phyloP scores from a whole-genome alignment of 1,140 invertebrate species.

The Grapholita molesta region DNA sequence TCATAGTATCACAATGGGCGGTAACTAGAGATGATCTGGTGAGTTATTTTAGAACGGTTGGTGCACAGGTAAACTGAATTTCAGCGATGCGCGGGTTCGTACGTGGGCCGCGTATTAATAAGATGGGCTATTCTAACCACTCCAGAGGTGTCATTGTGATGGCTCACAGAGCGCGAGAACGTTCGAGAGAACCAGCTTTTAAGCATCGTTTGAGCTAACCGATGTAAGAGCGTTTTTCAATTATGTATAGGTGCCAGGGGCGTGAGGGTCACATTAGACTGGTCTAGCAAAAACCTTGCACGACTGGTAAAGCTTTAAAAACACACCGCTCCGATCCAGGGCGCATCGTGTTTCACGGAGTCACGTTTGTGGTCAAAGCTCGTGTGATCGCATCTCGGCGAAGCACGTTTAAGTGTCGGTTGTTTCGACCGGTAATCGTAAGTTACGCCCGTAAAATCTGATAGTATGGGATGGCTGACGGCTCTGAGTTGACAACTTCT shows the following conservation, averaged over 20 bases:
- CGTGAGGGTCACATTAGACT: neutral
- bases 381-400: neutral
- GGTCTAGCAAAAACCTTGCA: neutral
- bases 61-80: constrained; percentile 47
- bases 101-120: constrained; percentile 57
- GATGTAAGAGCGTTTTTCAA: neutral
- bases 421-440: neutral
- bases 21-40: constrained; percentile 45
- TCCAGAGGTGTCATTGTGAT: constrained; percentile 12
- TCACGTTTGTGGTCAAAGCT: neutral
- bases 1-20: constrained; percentile 25
- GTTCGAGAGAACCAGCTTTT: too few species aligned
- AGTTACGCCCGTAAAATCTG: neutral
- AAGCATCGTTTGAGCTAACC: neutral
- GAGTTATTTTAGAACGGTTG: constrained; percentile 42
- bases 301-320: neutral
- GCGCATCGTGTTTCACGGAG: neutral
- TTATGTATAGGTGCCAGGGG: neutral
- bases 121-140: constrained; percentile 53
- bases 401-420: neutral
- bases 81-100: constrained; percentile 44
- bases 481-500: neutral
- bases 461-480: neutral
- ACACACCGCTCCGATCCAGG: neutral
- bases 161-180: neutral